These are phyloP conservation scores for Philotrypesis tridentata DNA, from an alignment of 1,140 invertebrate genomes.

Conservation along the genomic window DNA sequence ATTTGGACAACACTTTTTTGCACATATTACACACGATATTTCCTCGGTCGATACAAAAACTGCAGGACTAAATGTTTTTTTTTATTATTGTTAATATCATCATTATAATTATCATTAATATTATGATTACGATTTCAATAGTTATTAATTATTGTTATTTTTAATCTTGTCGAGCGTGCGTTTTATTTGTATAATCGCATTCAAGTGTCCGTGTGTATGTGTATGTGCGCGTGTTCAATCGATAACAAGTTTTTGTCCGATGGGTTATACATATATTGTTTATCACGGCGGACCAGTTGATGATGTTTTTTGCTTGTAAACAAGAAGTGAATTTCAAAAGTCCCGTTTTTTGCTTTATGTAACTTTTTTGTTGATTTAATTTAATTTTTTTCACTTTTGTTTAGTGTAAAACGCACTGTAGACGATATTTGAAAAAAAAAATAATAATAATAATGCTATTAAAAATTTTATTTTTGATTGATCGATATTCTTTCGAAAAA, in stretches of 20 bases:
- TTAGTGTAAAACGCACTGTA: background rate
- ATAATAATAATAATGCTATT: background rate
- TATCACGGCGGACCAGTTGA: background rate
- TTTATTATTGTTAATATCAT: background rate
- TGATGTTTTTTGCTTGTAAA: background rate
- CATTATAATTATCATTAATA: slow-evolving; percentile 3
- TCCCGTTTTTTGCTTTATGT: background rate
- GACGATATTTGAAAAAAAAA: background rate
- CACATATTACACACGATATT: slow-evolving; percentile 19
- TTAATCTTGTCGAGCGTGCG: slow-evolving; percentile 10
- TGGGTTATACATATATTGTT: background rate
- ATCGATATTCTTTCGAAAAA: background rate
- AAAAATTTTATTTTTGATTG: background rate
- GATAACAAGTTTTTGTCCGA: background rate
- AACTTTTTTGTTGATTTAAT: background rate
- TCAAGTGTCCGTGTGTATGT: background rate
- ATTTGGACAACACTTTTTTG: slow-evolving; percentile 32
- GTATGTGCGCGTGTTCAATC: background rate
- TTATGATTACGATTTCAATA: background rate
- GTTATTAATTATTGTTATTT: slow-evolving; percentile 1
- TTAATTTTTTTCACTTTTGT: background rate
- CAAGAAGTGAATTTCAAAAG: background rate
- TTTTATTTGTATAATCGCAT: background rate
- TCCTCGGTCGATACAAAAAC: slow-evolving; percentile 22
- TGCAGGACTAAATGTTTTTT: slow-evolving; percentile 4